These are phyloP conservation scores for Leptobrachium ailaonicum DNA, from an alignment of 2,113 vertebrate genomes.

Conservation along the genomic window DNA sequence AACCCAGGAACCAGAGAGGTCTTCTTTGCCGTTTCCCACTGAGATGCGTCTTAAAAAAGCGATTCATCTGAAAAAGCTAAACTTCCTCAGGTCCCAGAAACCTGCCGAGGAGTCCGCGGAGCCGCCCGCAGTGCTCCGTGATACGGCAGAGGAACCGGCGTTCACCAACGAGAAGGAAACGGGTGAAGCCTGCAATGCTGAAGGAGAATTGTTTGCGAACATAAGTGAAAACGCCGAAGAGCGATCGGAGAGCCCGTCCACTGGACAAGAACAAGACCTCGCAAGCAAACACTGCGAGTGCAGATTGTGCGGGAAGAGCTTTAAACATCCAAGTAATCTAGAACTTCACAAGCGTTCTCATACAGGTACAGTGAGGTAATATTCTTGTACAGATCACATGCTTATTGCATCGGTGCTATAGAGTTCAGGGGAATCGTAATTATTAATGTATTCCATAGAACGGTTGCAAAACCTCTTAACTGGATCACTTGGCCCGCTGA, in stretches of 20 bases:
- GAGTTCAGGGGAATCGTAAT: not conserved
- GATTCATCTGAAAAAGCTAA: slow-evolving; percentile 88
- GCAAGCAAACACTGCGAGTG: slow-evolving; percentile 84
- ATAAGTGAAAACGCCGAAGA: slow-evolving; percentile 54
- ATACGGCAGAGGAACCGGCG: slow-evolving; percentile 43
- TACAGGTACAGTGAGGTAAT: slow-evolving; percentile 78
- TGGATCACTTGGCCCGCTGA: too few relatives aligned
- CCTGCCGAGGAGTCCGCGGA: slow-evolving; percentile 65
- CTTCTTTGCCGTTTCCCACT: slow-evolving; percentile 59
- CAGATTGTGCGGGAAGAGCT: slow-evolving; percentile 87
- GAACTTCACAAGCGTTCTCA: slow-evolving; percentile 95
- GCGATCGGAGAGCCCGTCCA: slow-evolving; percentile 44
- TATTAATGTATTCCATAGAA: too few relatives aligned
- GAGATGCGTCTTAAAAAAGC: slow-evolving; percentile 85
- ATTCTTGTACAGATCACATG: slow-evolving; percentile 9
- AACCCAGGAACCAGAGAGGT: slow-evolving; percentile 56
- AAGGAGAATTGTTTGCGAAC: slow-evolving; percentile 50
- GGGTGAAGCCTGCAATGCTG: slow-evolving; percentile 36
- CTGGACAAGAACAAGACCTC: slow-evolving; percentile 57
- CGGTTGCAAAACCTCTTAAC: too few relatives aligned
- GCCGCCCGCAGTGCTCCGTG: slow-evolving; percentile 38
- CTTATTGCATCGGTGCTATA: not conserved
- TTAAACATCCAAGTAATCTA: slow-evolving; percentile 96
- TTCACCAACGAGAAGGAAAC: slow-evolving; percentile 51
- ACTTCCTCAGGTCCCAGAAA: slow-evolving; percentile 84